Base-by-base conservation (phyloP, 2,888 invertebrate genomes). In the Cerastis rubricosa region DNA sequence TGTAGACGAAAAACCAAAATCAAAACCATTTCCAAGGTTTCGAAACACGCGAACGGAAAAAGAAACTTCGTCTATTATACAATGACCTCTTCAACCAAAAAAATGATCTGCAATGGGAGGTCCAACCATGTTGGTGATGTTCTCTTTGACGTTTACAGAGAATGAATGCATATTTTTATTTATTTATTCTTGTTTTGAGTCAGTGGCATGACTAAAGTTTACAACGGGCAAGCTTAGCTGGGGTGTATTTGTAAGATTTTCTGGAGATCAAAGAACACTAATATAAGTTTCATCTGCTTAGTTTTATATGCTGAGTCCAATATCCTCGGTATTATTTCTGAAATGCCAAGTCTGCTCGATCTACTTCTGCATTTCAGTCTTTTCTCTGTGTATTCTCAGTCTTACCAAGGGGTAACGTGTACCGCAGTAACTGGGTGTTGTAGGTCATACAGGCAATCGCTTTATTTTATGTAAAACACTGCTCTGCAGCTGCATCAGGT, bases 41-140 rank as follows among this genome's bases (percentile, higher is more conserved):
- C 4, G 0, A 64, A 69, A 29, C 19, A 57, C 45, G 8, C n/a
- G 63, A 74, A 64, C 86, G 85, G 88, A 91, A 91, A 93, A 88
- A 86, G 91, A 93, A 92, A 91, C 89, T 89, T 81, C 85, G 17
- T 47, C 91, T 88, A 88, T 78, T 82, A 19, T 80, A 78, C 43
- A 72, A 78, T 89, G 91, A 90, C 81, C 91, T 86, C 66, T 83
- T 67, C 67, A 47, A 25, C 69, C 47, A 71, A 76, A 40, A 47
- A 71, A 66, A 75, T 29, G 35, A 40, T 43, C 59, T 74, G 40
- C 11, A 43, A 57, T 65, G 73, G 54, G 47, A 85, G 88, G 59
- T 89, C 89, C 82, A 45, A 25, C 63, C 83, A 83, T 6, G 72
- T 57, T 90, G 89, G 90, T 89, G 51, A 11, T 19, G 59, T 83